Evolutionary conservation across 1,140 invertebrate genomes (phyloP), one percentile per base, ranked within the genome.

Genomic region (Parasteatoda tepidariorum): DNA sequence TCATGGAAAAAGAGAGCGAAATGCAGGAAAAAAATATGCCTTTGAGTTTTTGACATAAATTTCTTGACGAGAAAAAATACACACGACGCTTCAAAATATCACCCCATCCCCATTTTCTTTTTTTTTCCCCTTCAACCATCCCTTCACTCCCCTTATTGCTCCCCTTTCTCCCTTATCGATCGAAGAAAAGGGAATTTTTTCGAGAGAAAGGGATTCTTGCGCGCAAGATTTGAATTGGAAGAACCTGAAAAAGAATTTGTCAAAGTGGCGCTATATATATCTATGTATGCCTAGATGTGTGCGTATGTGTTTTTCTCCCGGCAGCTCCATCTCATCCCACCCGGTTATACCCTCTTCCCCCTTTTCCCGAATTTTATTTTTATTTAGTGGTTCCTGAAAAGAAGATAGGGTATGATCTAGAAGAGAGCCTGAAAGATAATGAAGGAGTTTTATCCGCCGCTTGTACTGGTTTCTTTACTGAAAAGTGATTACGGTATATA

Each of bases 41-140:
- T 30, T 48, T 31, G 76, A 67, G 76, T 79, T 79, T 79, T 79
- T 79, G 76, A 68, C 76, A 79, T 79, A 79, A 79, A 79, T 79
- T 79, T 79, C 76, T 79, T 57, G 76, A 79, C 48, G 62, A 34
- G 64, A 79, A 79, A 66, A 79, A 79, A 79, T 54, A 79, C 76
- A 73, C 28, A 79, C 33, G 76, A 68, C 76, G 64, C 76, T 79
- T 68, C 76, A 59, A 68, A 79, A 79, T 68, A 57, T 79, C 62
- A 34, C 64, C 38, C 64, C 48, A 41, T 54, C 54, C 15, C 24
- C 28, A 57, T 55, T 57, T 31, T 57, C 30, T 38, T 48, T 26
- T 3, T 22, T 34, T 13, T 15, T 7, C 38, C 15, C 24, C 61
- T 34, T 34, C 48, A 6, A n/a, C n/a, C n/a, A 34, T 38, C 26